phyloP scores from a whole-genome alignment of 2,113 vertebrate genomes.

The Chionodraco myersi region DNA sequence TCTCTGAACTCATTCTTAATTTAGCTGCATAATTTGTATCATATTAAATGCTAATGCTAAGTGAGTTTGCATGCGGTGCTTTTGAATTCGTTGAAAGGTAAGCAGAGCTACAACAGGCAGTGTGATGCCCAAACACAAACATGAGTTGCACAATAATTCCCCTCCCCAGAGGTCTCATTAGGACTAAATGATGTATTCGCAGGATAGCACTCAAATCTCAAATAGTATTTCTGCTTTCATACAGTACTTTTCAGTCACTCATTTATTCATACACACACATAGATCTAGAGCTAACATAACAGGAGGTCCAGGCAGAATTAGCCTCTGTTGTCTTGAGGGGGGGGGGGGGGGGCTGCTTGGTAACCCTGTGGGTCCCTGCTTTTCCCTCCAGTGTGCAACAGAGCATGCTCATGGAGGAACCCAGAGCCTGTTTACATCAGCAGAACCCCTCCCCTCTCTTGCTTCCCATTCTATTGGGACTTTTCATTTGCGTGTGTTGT shows the following conservation, averaged over 20 bases:
- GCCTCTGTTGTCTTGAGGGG: constrained; percentile 8
- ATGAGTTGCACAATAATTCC: constrained; percentile 38
- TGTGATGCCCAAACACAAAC: constrained; percentile 27
- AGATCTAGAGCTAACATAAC: constrained; percentile 18
- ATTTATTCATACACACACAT: constrained; percentile 11
- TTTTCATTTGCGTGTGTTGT: constrained; percentile 33
- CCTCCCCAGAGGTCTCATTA: constrained; percentile 63
- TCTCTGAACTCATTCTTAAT: constrained; percentile 20
- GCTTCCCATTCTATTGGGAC: neutral
- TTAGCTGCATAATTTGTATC: constrained; percentile 24
- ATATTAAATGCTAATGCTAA: constrained; percentile 39
- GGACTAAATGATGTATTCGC: constrained; percentile 54
- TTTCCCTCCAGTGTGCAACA: constrained; percentile 5
- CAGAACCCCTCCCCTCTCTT: constrained; percentile 11
- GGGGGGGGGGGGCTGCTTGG: neutral
- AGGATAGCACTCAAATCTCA: neutral
- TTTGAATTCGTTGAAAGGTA: constrained; percentile 42
- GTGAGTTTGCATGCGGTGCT: constrained; percentile 20
- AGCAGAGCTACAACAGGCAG: constrained; percentile 37
- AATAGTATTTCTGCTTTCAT: neutral
- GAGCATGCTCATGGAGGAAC: constrained; percentile 16
- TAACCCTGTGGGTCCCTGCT: neutral
- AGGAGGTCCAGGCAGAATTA: constrained; percentile 17
- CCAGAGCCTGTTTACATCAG: constrained; percentile 29
- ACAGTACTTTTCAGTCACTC: neutral